Evolutionary conservation across 2,797 vertebrate species (phyloP), one percentile per base, ranked within the genome.

Genomic region (Bucorvus abyssinicus): DNA sequence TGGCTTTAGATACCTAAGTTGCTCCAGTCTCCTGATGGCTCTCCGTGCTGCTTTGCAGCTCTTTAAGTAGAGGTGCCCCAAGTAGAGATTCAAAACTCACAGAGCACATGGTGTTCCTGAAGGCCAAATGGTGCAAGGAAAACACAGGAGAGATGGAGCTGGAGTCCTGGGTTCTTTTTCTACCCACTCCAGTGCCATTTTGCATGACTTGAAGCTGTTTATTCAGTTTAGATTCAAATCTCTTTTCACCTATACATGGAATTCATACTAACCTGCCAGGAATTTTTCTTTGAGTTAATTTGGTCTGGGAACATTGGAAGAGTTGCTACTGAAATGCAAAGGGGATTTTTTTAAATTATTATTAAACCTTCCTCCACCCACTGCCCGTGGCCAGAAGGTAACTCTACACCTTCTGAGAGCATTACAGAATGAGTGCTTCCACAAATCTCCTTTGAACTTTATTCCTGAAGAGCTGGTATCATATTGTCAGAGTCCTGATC

Each of bases 231-330:
- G 59, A 44, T 89, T 53, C 40, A 83, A 75, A 87, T 80, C 78
- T 93, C 53, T 64, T 89, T 94, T 84, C 50, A 61, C 78, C 57
- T 88, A 87, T 82, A 67, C 92, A 7, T 61, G 87, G 89, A 95
- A 96, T 94, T 95, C 75, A 47, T 68, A 70, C 19, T 1, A 4
- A 69, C 84, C 60, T 90, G 90, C 71, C 90, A 95, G 84, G 84
- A 92, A 80, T 93, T 80, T 70, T 92, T 93, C 29, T 22, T 42
- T 61, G 2, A 80, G 47, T 89, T 94, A 80, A 75, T 85, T 90
- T 75, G 68, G 71, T 89, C 75, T 94, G 90, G 42, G 32, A 93
- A 70, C 20, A 1, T 30, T 93, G 70, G 64, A 87, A 87, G 38
- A 83, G 11, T 24, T 69, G 75, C 68, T 70, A 36, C 78, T 23